phyloP scores from a whole-genome alignment of 2,888 invertebrate genomes.

The Mesochorus sp. region DNA sequence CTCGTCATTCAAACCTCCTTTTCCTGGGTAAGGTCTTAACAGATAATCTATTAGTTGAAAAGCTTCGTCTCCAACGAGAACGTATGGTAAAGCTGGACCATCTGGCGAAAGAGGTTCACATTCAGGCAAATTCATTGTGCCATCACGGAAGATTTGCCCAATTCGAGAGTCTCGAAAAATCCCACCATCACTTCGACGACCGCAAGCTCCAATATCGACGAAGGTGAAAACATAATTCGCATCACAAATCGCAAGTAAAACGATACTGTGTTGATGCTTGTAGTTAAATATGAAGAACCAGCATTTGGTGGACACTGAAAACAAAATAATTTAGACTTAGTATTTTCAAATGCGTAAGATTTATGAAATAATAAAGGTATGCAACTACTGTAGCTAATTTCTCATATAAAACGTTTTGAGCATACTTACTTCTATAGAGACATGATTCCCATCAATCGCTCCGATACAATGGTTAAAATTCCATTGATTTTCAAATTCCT shows the following conservation, averaged over 20 bases:
- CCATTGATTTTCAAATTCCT: constrained; percentile 49
- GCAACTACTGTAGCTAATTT: background rate
- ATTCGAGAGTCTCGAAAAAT: constrained; percentile 47
- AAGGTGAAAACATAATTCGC: constrained; percentile 57
- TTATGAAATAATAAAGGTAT: background rate
- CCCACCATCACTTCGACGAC: constrained; percentile 56
- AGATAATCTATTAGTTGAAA: constrained; percentile 67
- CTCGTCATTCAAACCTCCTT: constrained; percentile 64
- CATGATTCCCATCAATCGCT: constrained; percentile 56
- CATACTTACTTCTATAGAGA: constrained; percentile 39
- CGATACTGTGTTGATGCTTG: constrained; percentile 56
- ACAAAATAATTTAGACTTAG: background rate
- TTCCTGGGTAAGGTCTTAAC: constrained; percentile 70
- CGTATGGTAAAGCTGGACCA: constrained; percentile 58
- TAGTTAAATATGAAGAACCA: constrained; percentile 60
- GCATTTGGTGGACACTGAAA: constrained; percentile 50
- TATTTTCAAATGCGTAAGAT: background rate
- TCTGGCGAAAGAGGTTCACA: constrained; percentile 15
- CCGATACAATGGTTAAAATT: constrained; percentile 51
- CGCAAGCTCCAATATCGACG: constrained; percentile 51
- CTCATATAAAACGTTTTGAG: too few relatives aligned
- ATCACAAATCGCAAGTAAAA: constrained; percentile 57
- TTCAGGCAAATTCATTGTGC: constrained; percentile 45
- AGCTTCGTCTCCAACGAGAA: constrained; percentile 70
- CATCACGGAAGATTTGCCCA: constrained; percentile 62